These are phyloP conservation scores for Luperina testacea DNA, from an alignment of 2,888 invertebrate species.

Conservation along the genomic window DNA sequence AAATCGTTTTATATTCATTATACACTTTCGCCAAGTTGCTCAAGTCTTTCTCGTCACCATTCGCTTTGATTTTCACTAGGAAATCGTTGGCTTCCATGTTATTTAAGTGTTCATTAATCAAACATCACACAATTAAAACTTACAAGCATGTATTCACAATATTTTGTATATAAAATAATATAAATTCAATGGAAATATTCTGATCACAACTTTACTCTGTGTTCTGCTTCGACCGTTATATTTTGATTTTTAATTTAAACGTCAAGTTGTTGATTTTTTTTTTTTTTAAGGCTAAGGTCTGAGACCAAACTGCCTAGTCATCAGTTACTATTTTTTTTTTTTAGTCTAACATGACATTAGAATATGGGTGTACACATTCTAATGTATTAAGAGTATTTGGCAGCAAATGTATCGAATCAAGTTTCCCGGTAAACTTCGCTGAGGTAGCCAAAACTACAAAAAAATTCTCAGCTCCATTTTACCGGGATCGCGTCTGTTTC, in stretches of 20 bases:
- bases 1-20: slow-evolving; percentile 74
- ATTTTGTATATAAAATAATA: slow-evolving; percentile 29
- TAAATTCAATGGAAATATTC: slow-evolving; percentile 10
- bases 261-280: slow-evolving; percentile 3
- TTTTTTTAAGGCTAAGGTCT: no score
- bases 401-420: no score
- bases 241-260: slow-evolving; percentile 30
- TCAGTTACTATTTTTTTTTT: no score
- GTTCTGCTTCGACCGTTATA: slow-evolving; percentile 45
- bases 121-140: slow-evolving; percentile 37
- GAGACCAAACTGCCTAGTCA: no score
- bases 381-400: no score
- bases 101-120: background rate
- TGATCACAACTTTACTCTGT: background rate
- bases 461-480: no score
- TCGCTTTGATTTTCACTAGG: slow-evolving; percentile 79
- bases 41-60: slow-evolving; percentile 73
- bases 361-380: no score
- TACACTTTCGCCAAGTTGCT: slow-evolving; percentile 72
- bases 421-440: no score
- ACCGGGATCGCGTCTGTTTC: no score
- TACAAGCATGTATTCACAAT: background rate
- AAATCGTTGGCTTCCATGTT: slow-evolving; percentile 81
- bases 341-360: no score
- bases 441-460: no score